Conservation (phyloP, 37 sponge, comb jelly and placozoan genomes). For the Mnemiopsis leidyi region DNA sequence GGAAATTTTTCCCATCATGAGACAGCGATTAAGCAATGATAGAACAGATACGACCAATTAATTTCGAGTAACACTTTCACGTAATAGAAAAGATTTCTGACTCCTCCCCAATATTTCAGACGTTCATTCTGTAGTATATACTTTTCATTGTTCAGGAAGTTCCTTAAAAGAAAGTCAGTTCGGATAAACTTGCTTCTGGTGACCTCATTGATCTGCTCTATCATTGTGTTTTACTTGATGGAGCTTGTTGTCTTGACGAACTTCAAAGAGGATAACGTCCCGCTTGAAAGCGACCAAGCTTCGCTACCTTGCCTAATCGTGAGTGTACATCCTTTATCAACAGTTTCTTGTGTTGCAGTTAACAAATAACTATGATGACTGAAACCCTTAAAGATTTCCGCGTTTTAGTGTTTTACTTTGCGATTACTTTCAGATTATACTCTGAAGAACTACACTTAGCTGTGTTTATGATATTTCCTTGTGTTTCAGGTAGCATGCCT, state of each 20-base stretch:
- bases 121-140: too few relatives aligned
- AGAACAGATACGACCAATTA: too few relatives aligned
- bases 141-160: not conserved
- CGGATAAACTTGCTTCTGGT: slow-evolving; percentile 63
- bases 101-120: too few relatives aligned
- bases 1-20: not conserved
- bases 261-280: not conserved
- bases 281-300: not conserved
- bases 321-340: not conserved
- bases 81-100: too few relatives aligned
- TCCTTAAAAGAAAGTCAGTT: slow-evolving; percentile 21
- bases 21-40: too few relatives aligned
- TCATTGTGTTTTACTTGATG: slow-evolving; percentile 60
- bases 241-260: slow-evolving; percentile 15
- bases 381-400: too few relatives aligned
- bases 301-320: not conserved
- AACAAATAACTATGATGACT: too few relatives aligned
- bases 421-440: too few relatives aligned
- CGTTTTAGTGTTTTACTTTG: too few relatives aligned
- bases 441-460: too few relatives aligned
- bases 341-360: not conserved
- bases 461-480: too few relatives aligned
- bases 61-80: too few relatives aligned
- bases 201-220: slow-evolving; percentile 35
- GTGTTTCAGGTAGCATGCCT: slow-evolving; percentile 58